Percentiles rank a stretch among this genome's conserved stretches.
Conservation (phyloP, 2,113 vertebrate genomes). For the Egretta garzetta region DNA sequence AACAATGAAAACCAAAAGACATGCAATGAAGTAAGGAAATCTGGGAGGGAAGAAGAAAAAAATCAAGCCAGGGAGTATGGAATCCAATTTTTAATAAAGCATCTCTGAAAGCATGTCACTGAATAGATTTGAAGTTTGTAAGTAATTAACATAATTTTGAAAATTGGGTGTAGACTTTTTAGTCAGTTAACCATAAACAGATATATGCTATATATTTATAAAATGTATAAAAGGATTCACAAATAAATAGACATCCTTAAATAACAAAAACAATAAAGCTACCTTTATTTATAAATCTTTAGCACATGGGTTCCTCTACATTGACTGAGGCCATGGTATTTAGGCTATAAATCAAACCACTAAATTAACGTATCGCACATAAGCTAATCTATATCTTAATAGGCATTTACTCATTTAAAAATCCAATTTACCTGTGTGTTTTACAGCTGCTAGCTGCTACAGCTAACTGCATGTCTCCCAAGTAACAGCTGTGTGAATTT, state of each 20-base stretch:
- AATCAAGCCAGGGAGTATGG: fast-evolving
- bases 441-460: neutral
- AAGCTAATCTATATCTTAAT: neutral
- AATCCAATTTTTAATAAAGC: neutral
- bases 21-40: neutral
- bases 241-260: neutral
- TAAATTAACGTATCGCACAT: neutral
- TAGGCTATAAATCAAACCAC: neutral
- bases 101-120: neutral
- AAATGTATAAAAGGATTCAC: neutral
- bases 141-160: neutral
- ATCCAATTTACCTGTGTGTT: neutral
- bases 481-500: neutral
- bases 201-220: neutral
- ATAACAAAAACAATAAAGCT: neutral
- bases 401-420: neutral
- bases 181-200: neutral
- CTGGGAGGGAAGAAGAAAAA: neutral
- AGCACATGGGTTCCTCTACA: neutral
- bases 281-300: neutral
- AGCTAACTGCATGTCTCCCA: neutral
- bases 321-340: neutral
- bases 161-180: neutral
- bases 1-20: neutral
- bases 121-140: neutral